These are phyloP conservation scores for Luidia sarsii DNA, from an alignment of 53 echinoderm and acorn worm species.

Conservation along the genomic window DNA sequence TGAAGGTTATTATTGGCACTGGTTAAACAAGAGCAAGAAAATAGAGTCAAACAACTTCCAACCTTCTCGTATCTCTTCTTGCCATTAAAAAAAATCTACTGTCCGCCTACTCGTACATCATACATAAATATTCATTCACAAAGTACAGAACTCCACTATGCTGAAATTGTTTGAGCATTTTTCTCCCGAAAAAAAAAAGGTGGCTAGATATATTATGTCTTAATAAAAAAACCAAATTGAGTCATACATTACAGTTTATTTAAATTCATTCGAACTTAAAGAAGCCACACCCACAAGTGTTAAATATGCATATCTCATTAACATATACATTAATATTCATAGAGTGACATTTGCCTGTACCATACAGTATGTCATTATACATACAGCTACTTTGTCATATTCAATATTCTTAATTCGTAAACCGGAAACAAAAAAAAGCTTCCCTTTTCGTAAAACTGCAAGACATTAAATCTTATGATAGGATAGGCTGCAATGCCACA, in stretches of 20 bases:
- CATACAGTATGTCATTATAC: conserved; percentile 1
- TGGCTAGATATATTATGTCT: conserved; percentile 2
- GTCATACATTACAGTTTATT: too few relatives aligned
- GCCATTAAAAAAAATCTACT: not conserved
- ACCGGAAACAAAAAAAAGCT: conserved; percentile 1
- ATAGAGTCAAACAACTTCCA: too few relatives aligned
- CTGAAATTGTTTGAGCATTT: not conserved
- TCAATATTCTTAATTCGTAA: conserved; percentile 4
- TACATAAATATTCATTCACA: conserved; percentile 22
- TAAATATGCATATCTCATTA: conserved; percentile 48
- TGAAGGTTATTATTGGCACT: too few relatives aligned
- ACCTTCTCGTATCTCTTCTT: too few relatives aligned
- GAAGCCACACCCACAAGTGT: conserved; percentile 54
- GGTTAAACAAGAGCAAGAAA: too few relatives aligned
- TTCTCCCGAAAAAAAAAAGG: not conserved
- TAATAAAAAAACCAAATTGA: too few relatives aligned
- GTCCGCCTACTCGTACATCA: conserved; percentile 7
- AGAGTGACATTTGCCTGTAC: not conserved
- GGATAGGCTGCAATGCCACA: conserved; percentile 3
- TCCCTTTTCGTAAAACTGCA: conserved; percentile 18
- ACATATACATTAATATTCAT: conserved; percentile 46
- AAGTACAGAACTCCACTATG: not conserved
- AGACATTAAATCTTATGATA: not conserved
- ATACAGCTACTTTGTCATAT: conserved; percentile 20
- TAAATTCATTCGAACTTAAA: conserved; percentile 21